phyloP scores from a whole-genome alignment of 1,140 invertebrate genomes.

The Penaeus japonicus region DNA sequence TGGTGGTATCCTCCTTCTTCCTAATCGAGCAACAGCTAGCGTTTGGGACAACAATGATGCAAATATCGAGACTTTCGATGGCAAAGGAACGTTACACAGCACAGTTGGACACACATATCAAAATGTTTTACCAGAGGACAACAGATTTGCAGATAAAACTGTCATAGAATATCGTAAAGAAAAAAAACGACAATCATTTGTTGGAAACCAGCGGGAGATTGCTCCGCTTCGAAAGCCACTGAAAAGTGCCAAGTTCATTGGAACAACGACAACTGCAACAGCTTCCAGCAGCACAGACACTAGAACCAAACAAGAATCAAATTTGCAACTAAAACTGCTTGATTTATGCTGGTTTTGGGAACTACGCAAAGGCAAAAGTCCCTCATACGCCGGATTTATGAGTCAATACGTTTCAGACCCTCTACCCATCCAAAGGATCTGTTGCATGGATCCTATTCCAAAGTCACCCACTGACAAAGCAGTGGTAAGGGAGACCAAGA shows the following conservation, averaged over 20 bases:
- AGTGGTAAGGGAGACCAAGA: background rate
- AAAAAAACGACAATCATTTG: background rate
- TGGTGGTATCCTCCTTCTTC: conserved; percentile 6
- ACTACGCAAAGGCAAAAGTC: conserved; percentile 4
- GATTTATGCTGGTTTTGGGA: conserved; percentile 18
- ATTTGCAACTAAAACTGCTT: background rate
- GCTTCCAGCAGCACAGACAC: background rate
- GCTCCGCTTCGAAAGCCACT: background rate
- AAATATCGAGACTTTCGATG: conserved; percentile 15
- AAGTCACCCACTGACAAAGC: background rate
- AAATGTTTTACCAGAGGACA: conserved; percentile 1
- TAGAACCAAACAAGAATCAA: background rate
- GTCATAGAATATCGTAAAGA: background rate
- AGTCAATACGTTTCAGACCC: conserved; percentile 3
- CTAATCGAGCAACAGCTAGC: conserved; percentile 6
- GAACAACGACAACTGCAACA: background rate
- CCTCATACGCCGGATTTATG: conserved; percentile 7
- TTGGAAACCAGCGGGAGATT: background rate
- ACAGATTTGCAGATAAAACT: background rate
- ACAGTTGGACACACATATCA: background rate
- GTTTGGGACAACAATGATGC: conserved; percentile 7
- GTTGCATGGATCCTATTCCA: background rate
- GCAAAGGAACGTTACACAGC: background rate
- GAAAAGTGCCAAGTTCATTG: conserved; percentile 20
- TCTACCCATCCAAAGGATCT: background rate